These are phyloP conservation scores for Sus scrofa DNA, from an alignment of 2,113 vertebrate genomes.

Conservation along the genomic window DNA sequence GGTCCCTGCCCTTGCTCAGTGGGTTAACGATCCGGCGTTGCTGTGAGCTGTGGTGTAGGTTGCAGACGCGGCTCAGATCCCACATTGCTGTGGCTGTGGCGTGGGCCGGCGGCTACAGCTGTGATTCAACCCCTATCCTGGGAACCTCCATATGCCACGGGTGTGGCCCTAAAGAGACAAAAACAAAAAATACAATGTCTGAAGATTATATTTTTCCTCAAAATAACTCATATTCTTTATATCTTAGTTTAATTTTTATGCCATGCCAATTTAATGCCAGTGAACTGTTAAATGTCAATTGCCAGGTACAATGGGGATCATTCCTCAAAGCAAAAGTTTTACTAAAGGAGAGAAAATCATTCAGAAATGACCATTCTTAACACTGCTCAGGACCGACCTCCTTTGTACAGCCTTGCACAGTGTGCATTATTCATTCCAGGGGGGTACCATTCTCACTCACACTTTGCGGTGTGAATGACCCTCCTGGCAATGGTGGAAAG, in stretches of 20 bases:
- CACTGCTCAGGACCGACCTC: neutral
- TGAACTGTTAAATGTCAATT: conserved; percentile 9
- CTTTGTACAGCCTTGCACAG: neutral
- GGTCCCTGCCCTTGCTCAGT: too few species aligned
- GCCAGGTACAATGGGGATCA: neutral
- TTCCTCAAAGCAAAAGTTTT: neutral
- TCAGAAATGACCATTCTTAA: neutral
- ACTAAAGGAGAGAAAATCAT: neutral
- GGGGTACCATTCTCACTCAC: neutral
- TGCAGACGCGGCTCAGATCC: too few species aligned
- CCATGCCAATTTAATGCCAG: neutral
- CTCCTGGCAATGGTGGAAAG: neutral
- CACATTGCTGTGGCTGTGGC: too few species aligned
- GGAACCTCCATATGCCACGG: too few species aligned
- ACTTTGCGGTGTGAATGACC: neutral
- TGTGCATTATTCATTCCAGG: neutral
- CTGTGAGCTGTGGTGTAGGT: too few species aligned
- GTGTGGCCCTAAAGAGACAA: too few species aligned
- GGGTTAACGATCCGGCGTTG: too few species aligned
- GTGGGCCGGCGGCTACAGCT: too few species aligned
- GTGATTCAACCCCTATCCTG: too few species aligned
- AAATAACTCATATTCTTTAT: neutral
- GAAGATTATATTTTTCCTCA: conserved; percentile 1
- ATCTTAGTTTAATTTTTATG: neutral
- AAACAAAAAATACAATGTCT: neutral